Evolutionary conservation across 2,888 invertebrate genomes (phyloP).

Genomic region (Dryobota labecula): DNA sequence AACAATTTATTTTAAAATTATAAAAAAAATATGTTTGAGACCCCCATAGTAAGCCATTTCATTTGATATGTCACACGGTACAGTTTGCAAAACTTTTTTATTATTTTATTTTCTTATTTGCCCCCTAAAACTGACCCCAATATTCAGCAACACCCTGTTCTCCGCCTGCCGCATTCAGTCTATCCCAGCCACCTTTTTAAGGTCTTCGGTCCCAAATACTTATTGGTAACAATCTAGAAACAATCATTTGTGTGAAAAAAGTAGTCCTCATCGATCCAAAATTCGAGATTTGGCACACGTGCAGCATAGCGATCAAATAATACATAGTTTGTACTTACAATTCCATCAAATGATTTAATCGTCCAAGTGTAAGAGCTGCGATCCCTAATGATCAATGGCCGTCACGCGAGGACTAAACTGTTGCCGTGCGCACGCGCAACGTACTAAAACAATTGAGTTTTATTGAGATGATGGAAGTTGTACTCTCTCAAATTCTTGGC

Average conservation of each 20-base stretch:
- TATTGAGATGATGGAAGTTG: slow-evolving; percentile 57
- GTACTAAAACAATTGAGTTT: slow-evolving; percentile 67
- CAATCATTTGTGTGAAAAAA: neutral
- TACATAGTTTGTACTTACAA: slow-evolving; percentile 1
- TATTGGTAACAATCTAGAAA: neutral
- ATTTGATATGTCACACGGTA: too few relatives aligned
- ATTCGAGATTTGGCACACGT: neutral
- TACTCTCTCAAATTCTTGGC: slow-evolving; percentile 12
- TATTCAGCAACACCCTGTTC: too few relatives aligned
- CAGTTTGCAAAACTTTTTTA: too few relatives aligned
- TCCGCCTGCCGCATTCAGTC: too few relatives aligned
- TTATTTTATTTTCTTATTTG: too few relatives aligned
- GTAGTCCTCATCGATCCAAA: neutral
- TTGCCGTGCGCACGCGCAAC: slow-evolving; percentile 53
- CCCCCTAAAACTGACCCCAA: too few relatives aligned
- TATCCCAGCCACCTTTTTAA: too few relatives aligned
- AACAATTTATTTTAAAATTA: too few relatives aligned
- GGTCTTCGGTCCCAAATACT: neutral
- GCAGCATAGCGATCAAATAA: neutral
- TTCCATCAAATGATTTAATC: slow-evolving; percentile 16
- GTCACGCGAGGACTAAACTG: slow-evolving; percentile 57
- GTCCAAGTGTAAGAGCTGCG: slow-evolving; percentile 8
- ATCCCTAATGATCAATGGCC: slow-evolving; percentile 41
- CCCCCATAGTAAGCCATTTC: too few relatives aligned
- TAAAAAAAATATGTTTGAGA: too few relatives aligned